Evolutionary conservation across 2,888 invertebrate species (phyloP).

Genomic region (Cataglyphis livida): DNA sequence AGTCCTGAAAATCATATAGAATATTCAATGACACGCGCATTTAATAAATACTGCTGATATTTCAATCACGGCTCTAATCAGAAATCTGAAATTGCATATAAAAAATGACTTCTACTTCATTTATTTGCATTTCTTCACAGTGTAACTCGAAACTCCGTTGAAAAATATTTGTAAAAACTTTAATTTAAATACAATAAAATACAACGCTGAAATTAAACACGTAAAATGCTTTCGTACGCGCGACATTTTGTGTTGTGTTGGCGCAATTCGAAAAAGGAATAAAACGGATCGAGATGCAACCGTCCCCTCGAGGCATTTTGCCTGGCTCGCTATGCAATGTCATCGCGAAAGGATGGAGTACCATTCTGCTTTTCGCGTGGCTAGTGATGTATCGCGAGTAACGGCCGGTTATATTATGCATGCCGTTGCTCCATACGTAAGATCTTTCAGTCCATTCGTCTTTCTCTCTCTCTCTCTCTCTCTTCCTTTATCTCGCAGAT

Average conservation of each 20-base stretch:
- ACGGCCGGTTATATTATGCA: slow-evolving; percentile 72
- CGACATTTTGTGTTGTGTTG: slow-evolving; percentile 50
- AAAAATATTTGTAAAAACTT: not conserved
- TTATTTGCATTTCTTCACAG: not conserved
- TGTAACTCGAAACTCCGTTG: not conserved
- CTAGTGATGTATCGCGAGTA: slow-evolving; percentile 71
- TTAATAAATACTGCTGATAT: not conserved
- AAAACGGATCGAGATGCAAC: slow-evolving; percentile 21
- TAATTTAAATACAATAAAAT: slow-evolving; percentile 20
- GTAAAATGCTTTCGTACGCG: slow-evolving; percentile 36
- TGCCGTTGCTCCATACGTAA: slow-evolving; percentile 65
- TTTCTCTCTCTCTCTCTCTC: slow-evolving; percentile 15
- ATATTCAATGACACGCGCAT: not conserved
- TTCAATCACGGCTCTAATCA: not conserved
- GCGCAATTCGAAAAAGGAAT: slow-evolving; percentile 25
- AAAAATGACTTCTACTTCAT: not conserved
- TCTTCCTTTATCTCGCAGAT: slow-evolving; percentile 13
- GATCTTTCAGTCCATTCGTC: slow-evolving; percentile 19
- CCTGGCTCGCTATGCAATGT: slow-evolving; percentile 40
- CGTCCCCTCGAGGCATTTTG: slow-evolving; percentile 26
- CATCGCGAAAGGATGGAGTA: slow-evolving; percentile 45
- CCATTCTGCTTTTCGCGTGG: slow-evolving; percentile 54
- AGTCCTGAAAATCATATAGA: not conserved
- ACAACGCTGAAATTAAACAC: slow-evolving; percentile 37
- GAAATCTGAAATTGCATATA: not conserved